Evolutionary conservation across 2,113 vertebrate genomes (phyloP).

Genomic region (Herpetotheres cachinnans): DNA sequence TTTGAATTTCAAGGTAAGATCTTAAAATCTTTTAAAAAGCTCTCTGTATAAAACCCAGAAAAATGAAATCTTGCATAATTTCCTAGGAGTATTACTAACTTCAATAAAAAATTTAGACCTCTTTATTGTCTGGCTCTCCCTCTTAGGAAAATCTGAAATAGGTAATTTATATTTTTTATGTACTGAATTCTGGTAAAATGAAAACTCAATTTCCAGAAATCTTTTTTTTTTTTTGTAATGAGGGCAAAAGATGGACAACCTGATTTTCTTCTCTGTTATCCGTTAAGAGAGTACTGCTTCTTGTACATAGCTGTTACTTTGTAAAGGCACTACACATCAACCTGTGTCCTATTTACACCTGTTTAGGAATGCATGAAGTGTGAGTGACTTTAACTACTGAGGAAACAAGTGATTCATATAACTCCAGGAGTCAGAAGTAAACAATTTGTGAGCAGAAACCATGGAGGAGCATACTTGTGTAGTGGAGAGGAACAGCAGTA

Average conservation of each 20-base stretch:
- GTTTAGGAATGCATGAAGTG: not conserved
- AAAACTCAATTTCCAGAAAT: not conserved
- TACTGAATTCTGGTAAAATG: not conserved
- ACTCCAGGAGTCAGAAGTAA: constrained; percentile 1
- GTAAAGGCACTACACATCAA: not conserved
- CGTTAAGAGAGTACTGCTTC: not conserved
- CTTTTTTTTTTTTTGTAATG: not conserved
- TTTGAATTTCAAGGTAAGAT: not conserved
- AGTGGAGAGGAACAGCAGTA: constrained; percentile 15
- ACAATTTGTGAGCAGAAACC: constrained; percentile 5
- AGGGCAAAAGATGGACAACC: not conserved
- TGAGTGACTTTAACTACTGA: not conserved
- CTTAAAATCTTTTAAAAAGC: not conserved
- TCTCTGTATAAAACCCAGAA: not conserved
- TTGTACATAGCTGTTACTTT: not conserved
- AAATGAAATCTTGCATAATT: not conserved
- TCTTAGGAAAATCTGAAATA: not conserved
- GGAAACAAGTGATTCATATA: not conserved
- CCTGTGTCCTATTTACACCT: not conserved
- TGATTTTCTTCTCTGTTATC: not conserved
- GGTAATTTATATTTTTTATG: not conserved
- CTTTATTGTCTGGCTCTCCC: not conserved
- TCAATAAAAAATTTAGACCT: not conserved
- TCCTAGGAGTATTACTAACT: not conserved
- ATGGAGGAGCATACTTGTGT: not conserved